phyloP scores from a whole-genome alignment of 2,113 vertebrate genomes.

The Cervus canadensis region DNA sequence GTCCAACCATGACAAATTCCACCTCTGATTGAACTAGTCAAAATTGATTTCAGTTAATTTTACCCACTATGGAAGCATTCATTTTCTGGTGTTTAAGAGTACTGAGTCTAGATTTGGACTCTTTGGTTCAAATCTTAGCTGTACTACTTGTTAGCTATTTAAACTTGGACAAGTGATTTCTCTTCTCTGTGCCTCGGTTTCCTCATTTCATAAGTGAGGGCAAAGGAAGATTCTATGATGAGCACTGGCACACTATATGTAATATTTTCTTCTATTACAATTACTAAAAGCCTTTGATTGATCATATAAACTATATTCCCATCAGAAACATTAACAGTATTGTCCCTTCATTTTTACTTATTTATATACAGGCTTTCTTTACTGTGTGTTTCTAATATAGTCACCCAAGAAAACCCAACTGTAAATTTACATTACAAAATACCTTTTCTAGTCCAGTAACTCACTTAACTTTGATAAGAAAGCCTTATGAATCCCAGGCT shows the following conservation, averaged over 20 bases:
- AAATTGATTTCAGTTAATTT: not conserved
- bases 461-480: not conserved
- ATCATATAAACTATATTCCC: not conserved
- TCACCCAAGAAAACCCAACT: not conserved
- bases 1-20: not conserved
- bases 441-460: not conserved
- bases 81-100: not conserved
- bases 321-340: not conserved
- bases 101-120: not conserved
- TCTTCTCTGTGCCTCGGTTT: not conserved
- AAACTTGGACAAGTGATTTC: not conserved
- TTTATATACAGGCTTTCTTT: not conserved
- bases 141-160: not conserved
- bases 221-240: not conserved
- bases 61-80: not conserved
- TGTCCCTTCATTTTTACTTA: not conserved
- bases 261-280: not conserved
- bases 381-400: not conserved
- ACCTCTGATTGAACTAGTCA: not conserved
- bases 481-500: not conserved
- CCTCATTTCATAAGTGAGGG: not conserved
- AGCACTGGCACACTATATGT: fast-evolving
- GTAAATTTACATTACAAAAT: not conserved
- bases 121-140: not conserved
- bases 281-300: not conserved